These are phyloP conservation scores for Macrochelys suwanniensis DNA, from an alignment of 2,797 vertebrate genomes.

Conservation along the genomic window DNA sequence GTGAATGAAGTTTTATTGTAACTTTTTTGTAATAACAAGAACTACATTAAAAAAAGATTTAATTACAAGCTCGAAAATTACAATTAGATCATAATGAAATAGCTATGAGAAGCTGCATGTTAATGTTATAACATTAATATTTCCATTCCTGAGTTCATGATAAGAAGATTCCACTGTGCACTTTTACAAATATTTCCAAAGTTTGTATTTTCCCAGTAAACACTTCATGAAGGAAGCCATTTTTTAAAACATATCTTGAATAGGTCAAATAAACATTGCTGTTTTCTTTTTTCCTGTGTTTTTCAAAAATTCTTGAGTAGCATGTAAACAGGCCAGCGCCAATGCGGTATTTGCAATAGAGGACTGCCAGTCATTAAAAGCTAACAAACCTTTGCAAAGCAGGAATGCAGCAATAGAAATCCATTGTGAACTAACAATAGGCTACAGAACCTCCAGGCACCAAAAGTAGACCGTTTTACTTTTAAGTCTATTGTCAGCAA, in stretches of 20 bases:
- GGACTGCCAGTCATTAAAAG: constrained; percentile 79
- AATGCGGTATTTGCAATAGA: constrained; percentile 68
- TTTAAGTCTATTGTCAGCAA: constrained; percentile 83
- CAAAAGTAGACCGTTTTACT: constrained; percentile 81
- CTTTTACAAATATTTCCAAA: background rate
- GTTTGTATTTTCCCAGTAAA: constrained; percentile 36
- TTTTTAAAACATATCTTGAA: constrained; percentile 40
- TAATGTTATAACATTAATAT: background rate
- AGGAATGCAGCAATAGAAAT: constrained; percentile 80
- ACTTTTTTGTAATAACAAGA: background rate
- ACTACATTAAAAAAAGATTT: accelerated
- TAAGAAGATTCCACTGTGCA: background rate
- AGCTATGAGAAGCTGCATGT: background rate
- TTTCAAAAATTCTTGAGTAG: constrained; percentile 63
- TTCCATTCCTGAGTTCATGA: background rate
- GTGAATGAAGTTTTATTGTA: background rate
- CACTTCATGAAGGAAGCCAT: constrained; percentile 28
- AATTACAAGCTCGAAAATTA: accelerated
- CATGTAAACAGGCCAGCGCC: constrained; percentile 73
- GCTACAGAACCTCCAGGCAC: constrained; percentile 77
- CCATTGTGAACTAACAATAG: constrained; percentile 80
- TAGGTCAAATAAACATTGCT: constrained; percentile 63
- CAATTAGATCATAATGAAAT: background rate
- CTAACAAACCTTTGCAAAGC: constrained; percentile 83
- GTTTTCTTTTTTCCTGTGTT: constrained; percentile 32